phyloP scores from a whole-genome alignment of 2,113 vertebrate species.

The Cottus gobio region DNA sequence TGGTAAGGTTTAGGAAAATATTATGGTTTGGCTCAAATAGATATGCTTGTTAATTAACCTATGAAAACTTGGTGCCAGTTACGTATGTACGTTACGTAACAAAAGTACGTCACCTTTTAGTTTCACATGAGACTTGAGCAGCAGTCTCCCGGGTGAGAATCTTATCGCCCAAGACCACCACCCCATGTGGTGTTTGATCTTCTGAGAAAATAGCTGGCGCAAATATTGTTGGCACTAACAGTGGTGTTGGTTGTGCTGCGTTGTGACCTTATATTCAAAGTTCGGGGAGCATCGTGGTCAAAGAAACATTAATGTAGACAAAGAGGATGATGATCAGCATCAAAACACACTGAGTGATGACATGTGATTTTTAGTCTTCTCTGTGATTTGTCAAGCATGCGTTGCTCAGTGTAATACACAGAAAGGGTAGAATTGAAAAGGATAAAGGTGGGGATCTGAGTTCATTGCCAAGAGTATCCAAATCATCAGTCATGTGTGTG shows the following conservation, averaged over 20 bases:
- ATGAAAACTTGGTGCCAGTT: background rate
- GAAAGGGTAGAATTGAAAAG: conserved; percentile 3
- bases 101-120: background rate
- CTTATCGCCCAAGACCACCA: no score
- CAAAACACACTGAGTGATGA: background rate
- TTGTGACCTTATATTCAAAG: background rate
- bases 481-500: conserved; percentile 28
- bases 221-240: background rate
- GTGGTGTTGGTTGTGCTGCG: background rate
- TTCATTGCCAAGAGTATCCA: conserved; percentile 10
- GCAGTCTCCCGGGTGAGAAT: no score
- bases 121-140: background rate
- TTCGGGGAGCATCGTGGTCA: background rate
- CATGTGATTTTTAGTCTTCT: background rate
- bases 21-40: background rate
- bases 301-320: background rate
- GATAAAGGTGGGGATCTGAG: conserved; percentile 5
- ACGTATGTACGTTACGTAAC: background rate
- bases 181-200: no score
- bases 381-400: background rate
- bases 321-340: background rate
- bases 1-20: background rate
- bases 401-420: background rate
- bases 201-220: background rate
- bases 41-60: background rate